Evolutionary conservation across 2,797 vertebrate species (phyloP).

Genomic region (Lutjanus argentimaculatus): DNA sequence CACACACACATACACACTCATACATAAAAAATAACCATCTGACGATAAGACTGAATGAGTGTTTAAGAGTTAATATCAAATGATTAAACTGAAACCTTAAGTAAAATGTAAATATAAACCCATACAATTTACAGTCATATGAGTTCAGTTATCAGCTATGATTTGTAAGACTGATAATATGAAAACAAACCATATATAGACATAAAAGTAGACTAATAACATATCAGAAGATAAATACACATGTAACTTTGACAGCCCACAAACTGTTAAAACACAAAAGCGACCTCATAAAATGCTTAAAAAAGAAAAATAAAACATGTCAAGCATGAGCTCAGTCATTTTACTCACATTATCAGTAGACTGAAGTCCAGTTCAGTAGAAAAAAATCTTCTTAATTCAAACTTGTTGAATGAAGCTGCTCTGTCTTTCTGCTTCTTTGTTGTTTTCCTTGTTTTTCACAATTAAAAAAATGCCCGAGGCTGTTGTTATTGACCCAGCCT

Average conservation of each 20-base stretch:
- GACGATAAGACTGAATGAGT: neutral
- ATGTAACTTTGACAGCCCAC: neutral
- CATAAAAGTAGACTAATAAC: neutral
- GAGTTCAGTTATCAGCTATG: too few species aligned
- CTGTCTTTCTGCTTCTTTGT: neutral
- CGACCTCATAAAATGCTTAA: neutral
- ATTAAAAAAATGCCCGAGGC: neutral
- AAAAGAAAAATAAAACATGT: neutral
- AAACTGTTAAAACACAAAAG: neutral
- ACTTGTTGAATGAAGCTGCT: neutral
- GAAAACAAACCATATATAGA: neutral
- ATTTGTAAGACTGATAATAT: neutral
- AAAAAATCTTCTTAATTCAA: neutral
- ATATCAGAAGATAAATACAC: neutral
- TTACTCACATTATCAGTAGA: constrained; percentile 60
- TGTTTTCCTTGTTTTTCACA: neutral
- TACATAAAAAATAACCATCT: constrained; percentile 6
- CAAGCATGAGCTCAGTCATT: neutral
- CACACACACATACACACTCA: neutral
- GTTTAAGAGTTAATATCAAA: too few species aligned
- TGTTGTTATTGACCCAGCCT: neutral
- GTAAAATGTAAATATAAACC: too few species aligned
- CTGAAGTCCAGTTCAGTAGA: neutral
- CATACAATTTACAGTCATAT: neutral
- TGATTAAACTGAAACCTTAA: too few species aligned